These are phyloP conservation scores for Himalopsyche anomala DNA, from an alignment of 2,888 invertebrate species.

Conservation along the genomic window DNA sequence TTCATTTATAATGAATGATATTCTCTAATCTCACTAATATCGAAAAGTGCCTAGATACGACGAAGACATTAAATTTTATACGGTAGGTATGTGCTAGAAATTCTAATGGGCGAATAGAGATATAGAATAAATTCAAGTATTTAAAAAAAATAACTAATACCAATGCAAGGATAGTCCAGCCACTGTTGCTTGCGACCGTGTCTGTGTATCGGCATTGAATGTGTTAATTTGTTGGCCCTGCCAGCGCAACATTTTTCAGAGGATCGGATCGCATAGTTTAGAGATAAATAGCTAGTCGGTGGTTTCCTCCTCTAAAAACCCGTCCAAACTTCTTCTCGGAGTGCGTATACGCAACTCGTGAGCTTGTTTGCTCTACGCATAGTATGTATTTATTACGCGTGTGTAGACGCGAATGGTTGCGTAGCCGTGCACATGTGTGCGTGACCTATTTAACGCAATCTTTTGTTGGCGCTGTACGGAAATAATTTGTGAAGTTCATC, in stretches of 20 bases:
- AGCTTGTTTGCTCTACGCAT: constrained; percentile 2
- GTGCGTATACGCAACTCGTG: constrained; percentile 25
- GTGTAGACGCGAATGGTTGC: constrained; percentile 11
- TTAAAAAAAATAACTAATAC: too few species aligned
- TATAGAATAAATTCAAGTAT: too few species aligned
- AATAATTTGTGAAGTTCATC: constrained; percentile 43
- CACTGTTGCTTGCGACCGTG: not conserved
- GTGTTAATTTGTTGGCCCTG: constrained; percentile 37
- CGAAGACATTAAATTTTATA: too few species aligned
- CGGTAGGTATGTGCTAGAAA: too few species aligned
- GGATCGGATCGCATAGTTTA: constrained; percentile 34
- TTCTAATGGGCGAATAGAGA: too few species aligned
- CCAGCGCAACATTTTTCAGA: constrained; percentile 39
- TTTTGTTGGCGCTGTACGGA: constrained; percentile 42
- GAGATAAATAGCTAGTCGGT: constrained; percentile 19
- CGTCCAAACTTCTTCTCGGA: constrained; percentile 16
- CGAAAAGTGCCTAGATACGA: too few species aligned
- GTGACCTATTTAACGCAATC: constrained; percentile 43
- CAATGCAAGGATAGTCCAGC: not conserved
- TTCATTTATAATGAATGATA: too few species aligned
- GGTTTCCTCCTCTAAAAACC: constrained; percentile 33
- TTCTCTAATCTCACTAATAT: too few species aligned
- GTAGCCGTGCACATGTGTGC: constrained; percentile 29
- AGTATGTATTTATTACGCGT: constrained; percentile 2
- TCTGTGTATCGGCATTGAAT: constrained; percentile 4